These are phyloP conservation scores for Conger conger DNA, from an alignment of 2,113 vertebrate species.

Conservation along the genomic window DNA sequence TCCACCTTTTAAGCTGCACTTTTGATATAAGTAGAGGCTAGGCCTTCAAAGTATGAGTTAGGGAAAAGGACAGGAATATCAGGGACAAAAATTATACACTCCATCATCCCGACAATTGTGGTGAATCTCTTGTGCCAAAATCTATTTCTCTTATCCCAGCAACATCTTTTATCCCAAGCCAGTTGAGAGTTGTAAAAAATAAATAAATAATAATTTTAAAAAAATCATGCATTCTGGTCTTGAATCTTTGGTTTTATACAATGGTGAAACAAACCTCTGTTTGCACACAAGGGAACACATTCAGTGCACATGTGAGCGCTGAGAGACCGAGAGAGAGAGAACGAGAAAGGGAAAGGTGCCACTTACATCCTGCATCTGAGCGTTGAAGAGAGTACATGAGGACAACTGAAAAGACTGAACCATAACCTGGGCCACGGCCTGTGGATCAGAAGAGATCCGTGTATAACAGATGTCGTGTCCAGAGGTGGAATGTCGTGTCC, in stretches of 20 bases:
- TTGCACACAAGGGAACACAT: background rate
- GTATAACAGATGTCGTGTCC: no score
- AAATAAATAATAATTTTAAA: background rate
- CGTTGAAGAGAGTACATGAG: conserved; percentile 98
- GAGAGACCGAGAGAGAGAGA: conserved; percentile 1
- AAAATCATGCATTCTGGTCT: background rate
- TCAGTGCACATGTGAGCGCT: conserved; percentile 62
- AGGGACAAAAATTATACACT: background rate
- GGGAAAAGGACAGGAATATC: background rate
- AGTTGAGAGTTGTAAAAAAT: no score
- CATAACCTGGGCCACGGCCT: conserved; percentile 99
- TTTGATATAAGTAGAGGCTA: background rate
- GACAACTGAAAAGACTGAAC: conserved; percentile 99
- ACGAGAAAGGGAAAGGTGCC: conserved; percentile 23
- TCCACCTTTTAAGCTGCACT: background rate
- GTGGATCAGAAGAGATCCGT: conserved; percentile 86
- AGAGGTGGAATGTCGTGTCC: no score
- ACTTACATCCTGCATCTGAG: conserved; percentile 99
- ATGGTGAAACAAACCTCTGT: background rate
- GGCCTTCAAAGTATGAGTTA: background rate
- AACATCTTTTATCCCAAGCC: no score
- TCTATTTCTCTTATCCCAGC: no score
- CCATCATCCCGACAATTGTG: background rate
- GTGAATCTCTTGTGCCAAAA: background rate
- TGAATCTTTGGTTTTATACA: background rate